Conservation (phyloP, 1,140 invertebrate species). For the Caenorhabditis inopinata region DNA sequence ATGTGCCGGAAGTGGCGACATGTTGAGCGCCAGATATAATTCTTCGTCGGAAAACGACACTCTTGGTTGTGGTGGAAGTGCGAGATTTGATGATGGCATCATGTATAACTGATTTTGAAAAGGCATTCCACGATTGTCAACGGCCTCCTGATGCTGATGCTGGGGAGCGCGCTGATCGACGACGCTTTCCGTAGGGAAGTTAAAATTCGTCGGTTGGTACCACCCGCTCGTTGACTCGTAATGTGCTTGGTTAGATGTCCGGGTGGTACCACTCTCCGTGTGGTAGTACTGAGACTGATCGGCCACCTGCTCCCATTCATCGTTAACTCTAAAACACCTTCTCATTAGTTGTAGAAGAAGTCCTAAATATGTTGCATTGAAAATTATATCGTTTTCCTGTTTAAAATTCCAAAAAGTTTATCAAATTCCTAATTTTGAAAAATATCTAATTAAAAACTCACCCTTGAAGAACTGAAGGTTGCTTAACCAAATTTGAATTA, state of each 20-base stretch:
- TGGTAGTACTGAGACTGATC: constrained; percentile 14
- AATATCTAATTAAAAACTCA: background rate
- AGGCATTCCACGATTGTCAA: background rate
- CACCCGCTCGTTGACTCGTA: background rate
- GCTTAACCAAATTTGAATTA: constrained; percentile 16
- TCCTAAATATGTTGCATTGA: too few species aligned
- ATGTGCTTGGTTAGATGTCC: background rate
- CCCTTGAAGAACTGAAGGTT: constrained; percentile 1
- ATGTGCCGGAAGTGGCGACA: background rate
- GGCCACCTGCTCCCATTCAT: background rate
- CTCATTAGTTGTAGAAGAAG: too few species aligned
- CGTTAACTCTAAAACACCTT: background rate
- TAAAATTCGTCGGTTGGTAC: background rate
- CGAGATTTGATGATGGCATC: background rate
- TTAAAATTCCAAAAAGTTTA: too few species aligned
- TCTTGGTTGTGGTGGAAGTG: background rate
- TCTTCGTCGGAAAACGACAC: background rate
- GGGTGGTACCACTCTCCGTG: background rate
- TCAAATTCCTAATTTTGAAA: too few species aligned
- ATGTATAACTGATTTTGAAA: background rate
- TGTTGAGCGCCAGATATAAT: background rate
- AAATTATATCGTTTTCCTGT: too few species aligned
- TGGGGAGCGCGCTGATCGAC: background rate
- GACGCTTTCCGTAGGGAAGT: background rate
- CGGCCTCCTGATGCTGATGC: background rate